Base-by-base conservation (phyloP, 2,888 invertebrate species). In the Baronia brevicornis region DNA sequence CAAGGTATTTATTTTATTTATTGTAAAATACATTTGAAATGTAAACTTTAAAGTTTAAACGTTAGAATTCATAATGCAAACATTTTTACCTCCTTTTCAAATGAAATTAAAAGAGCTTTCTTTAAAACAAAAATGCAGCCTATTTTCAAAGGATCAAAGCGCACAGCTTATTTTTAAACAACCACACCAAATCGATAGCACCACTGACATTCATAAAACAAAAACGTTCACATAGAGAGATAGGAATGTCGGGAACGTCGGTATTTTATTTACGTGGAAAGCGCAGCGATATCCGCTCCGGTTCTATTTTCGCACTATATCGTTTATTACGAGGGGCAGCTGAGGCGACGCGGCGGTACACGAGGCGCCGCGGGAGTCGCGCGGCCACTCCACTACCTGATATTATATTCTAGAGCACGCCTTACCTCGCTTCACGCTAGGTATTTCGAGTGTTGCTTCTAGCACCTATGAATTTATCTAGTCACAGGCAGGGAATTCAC, bases 361-460 rank as follows among this genome's bases (percentile, higher is more conserved):
- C 55, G 51, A 57, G 55, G 50, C 51, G 53, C 45, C 46, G 45
- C 45, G 44, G 46, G 50, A 56, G 60, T 57, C 69, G 68, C 57
- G 65, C 61, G 68, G 63, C 74, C 78, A 72, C 78, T 74, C 62
- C 64, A 70, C 67, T 53, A 72, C 63, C 73, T 84, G 72, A 80
- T 82, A 84, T 84, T 78, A 79, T 84, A 84, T 82, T 82, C 84
- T 82, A 67, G 86, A 86, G 75, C 84, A 82, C 72, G 80, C 69
- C 82, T 74, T 79, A 61, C 78, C 79, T 69, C 77, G 61, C 66
- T 56, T 67, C 78, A 73, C 75, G 65, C 72, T 75, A 69, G 86
- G 86, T 78, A 80, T 86, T 71, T 86, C 84, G 70, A 84, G 82
- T 78, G 77, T 65, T 73, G 68, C 71, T 70, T 69, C 74, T 65